These are phyloP conservation scores for Bufotes viridis DNA, from an alignment of 2,797 vertebrate species.

Conservation along the genomic window DNA sequence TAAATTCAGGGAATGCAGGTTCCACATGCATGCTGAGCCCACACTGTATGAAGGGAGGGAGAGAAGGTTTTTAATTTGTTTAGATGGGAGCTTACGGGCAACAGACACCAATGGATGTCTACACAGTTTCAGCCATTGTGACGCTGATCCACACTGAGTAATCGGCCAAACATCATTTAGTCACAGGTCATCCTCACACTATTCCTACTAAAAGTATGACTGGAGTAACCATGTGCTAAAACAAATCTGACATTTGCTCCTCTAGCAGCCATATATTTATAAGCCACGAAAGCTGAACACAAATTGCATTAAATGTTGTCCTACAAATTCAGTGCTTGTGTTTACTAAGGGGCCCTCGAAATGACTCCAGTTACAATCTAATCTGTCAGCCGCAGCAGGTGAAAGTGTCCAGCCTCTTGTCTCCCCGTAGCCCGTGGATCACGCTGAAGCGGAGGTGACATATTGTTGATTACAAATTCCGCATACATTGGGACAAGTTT, in stretches of 20 bases:
- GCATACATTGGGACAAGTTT: conserved; percentile 1
- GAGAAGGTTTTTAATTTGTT: no score
- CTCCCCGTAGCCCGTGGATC: background rate
- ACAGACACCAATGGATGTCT: no score
- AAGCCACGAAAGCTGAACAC: background rate
- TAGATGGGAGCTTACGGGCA: no score
- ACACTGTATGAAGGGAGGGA: no score
- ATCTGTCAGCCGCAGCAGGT: background rate
- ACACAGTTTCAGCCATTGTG: no score
- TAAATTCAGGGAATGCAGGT: no score
- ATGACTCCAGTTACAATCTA: background rate
- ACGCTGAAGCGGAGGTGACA: background rate
- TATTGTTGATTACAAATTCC: background rate
- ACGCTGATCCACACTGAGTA: no score
- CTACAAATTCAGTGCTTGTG: background rate
- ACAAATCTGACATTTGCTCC: background rate
- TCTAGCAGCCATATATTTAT: background rate
- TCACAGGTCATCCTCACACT: no score
- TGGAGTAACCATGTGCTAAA: no score
- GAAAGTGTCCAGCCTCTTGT: background rate
- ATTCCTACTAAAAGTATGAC: no score
- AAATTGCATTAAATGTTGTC: background rate
- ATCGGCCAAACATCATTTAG: no score
- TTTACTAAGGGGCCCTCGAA: background rate
- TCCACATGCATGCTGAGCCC: no score